Evolutionary conservation across 2,888 invertebrate genomes (phyloP).

Genomic region (Euzophera pinguis): DNA sequence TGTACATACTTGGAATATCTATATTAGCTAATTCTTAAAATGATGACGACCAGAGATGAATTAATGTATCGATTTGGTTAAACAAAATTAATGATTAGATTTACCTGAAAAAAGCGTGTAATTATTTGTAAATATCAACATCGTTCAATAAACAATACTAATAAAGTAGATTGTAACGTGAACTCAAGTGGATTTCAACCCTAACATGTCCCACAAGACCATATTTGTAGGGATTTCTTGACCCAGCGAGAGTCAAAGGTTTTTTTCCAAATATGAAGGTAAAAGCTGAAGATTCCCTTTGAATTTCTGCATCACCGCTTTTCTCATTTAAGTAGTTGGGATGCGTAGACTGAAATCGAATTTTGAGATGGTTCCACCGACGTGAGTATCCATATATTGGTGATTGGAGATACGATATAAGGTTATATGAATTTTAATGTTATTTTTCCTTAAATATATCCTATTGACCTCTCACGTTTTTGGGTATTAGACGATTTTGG

Average conservation of each 20-base stretch:
- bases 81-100: too few relatives aligned
- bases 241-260: neutral
- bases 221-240: conserved; percentile 5
- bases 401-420: neutral
- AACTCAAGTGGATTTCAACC: neutral
- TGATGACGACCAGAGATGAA: too few relatives aligned
- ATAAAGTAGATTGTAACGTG: too few relatives aligned
- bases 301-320: neutral
- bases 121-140: too few relatives aligned
- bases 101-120: too few relatives aligned
- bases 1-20: too few relatives aligned
- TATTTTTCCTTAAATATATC: neutral
- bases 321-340: conserved; percentile 7
- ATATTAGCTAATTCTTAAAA: too few relatives aligned
- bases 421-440: neutral
- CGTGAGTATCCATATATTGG: neutral
- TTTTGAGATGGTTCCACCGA: too few relatives aligned
- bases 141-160: too few relatives aligned
- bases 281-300: neutral
- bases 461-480: too few relatives aligned
- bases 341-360: neutral
- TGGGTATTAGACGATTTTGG: too few relatives aligned
- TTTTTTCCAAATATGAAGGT: neutral
- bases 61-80: too few relatives aligned
- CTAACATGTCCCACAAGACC: neutral